Evolutionary conservation across 2,888 invertebrate genomes (phyloP).

Genomic region (Cheilosia urbana): DNA sequence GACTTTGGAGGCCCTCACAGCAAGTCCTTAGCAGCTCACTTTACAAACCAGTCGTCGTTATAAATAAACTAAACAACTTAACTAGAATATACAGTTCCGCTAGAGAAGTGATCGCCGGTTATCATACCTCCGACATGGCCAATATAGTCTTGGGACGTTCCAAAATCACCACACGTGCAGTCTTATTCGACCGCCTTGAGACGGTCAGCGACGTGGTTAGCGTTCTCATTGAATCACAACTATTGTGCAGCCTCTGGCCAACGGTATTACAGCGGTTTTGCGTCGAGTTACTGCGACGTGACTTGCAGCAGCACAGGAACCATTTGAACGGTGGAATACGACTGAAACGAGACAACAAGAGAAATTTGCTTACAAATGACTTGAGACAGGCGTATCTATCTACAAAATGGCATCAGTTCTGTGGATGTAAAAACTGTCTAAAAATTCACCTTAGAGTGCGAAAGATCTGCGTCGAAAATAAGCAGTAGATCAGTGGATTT

Average conservation of each 20-base stretch:
- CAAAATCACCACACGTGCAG: slow-evolving; percentile 81
- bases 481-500: slow-evolving; percentile 96
- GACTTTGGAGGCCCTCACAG: too few species aligned
- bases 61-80: slow-evolving; percentile 77
- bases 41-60: slow-evolving; percentile 1
- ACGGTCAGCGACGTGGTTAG: slow-evolving; percentile 83
- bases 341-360: slow-evolving; percentile 76
- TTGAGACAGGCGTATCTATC: slow-evolving; percentile 1
- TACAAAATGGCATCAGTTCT: neutral
- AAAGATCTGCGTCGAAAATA: slow-evolving; percentile 95
- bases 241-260: slow-evolving; percentile 83
- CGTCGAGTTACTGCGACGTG: slow-evolving; percentile 80
- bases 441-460: slow-evolving; percentile 90
- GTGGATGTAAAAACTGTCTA: neutral
- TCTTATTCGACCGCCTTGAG: slow-evolving; percentile 82
- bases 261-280: slow-evolving; percentile 82
- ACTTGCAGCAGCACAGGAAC: slow-evolving; percentile 86
- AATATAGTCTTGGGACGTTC: slow-evolving; percentile 81
- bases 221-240: slow-evolving; percentile 83
- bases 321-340: slow-evolving; percentile 88
- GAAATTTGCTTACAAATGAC: slow-evolving; percentile 26
- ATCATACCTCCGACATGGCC: slow-evolving; percentile 84
- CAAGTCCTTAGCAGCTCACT: too few species aligned
- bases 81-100: slow-evolving; percentile 76
- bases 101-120: slow-evolving; percentile 77